Base-by-base conservation (phyloP, 2,113 vertebrate species). In the Lasiurus cinereus region DNA sequence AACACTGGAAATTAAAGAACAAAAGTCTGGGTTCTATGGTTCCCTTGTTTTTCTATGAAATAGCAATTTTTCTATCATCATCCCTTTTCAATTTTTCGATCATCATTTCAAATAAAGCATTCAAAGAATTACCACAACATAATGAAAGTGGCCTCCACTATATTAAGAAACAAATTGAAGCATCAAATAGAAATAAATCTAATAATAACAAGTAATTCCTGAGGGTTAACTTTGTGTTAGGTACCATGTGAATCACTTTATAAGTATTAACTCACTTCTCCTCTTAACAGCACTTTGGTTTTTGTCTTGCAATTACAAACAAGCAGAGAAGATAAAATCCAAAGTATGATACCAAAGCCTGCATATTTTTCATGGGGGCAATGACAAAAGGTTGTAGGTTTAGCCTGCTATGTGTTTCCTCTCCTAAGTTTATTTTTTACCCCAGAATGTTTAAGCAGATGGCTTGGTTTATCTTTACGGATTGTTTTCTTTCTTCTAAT, bases 141-240 rank as follows among this genome's bases (percentile, higher is more conserved):
- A 52, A 54, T 48, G n/a, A 92, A 83, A 67, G 43, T 78, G 8
- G 78, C 3, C 39, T 79, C 46, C 31, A 33, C 24, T 89, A 50
- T 18, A 31, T 8, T 67, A 74, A 74, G 43, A 69, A 64, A 36
- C 22, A 91, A 94, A 62, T 74, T 79, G 74, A 83, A 82, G 4
- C 33, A 64, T 70, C 59, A 62, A 27, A 78, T 8, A 83, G 9
- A 74, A 74, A 69, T 59, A 56, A 6, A 56, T 76, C 31, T 82
- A 78, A 48, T 87, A 59, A 86, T 27, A 84, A 13, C 21, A 91
- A 72, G 56, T 62, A 80, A 72, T 77, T 94, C 24, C 52, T 67
- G 4, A 90, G 29, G n/a, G 24, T 46, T 95, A 59, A 50, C 4
- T 52, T 39, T 90, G 13, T 67, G 13, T 33, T 31, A 19, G 9